Base-by-base conservation (phyloP, 2,113 vertebrate genomes). In the Guaruba guarouba region DNA sequence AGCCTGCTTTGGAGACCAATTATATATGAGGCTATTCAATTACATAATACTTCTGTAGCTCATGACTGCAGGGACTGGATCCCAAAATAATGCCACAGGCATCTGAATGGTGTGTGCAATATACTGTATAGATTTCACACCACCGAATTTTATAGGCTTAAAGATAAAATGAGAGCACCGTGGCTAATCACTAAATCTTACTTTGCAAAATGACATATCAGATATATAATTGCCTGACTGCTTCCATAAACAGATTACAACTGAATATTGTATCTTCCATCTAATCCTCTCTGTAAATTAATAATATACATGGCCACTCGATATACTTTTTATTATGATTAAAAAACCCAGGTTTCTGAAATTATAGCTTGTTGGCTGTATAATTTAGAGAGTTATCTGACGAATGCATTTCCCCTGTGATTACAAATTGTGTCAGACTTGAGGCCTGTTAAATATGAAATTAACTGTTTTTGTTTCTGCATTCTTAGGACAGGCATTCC, bases 201-300 rank as follows among this genome's bases (percentile, higher is more conserved):
- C 44, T 93, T 78, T 90, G 51, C 62, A 94, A 88, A 94, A 96
- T 92, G 48, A 86, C 28, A 51, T 80, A 52, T 28, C 31, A 80
- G 79, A 57, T 82, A 51, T 55, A 85, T 86, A 94, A 82, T 92
- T 95, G 41, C 39, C 57, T 96, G 71, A 77, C 80, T 92, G 67
- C 81, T 89, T 97, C 90, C 52, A 84, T 90, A 97, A 96, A 94
- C 61, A 95, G 76, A 94, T 96, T 91, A 90, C 7, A 69, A 39
- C 35, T 63, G 25, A 49, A n/a, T 35, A 17, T 75, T 91, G 44
- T 54, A 43, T 64, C 10, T 46, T 82, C 33, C 92, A 76, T 93
- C 69, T 88, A 78, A 82, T 92, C 91, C 77, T 87, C 19, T 82
- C 90, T 88, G 23, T 67, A 92, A 92, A 94, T 88, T 78, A 97